phyloP scores from a whole-genome alignment of 1,140 invertebrate species.

The Luehdorfia chinensis region DNA sequence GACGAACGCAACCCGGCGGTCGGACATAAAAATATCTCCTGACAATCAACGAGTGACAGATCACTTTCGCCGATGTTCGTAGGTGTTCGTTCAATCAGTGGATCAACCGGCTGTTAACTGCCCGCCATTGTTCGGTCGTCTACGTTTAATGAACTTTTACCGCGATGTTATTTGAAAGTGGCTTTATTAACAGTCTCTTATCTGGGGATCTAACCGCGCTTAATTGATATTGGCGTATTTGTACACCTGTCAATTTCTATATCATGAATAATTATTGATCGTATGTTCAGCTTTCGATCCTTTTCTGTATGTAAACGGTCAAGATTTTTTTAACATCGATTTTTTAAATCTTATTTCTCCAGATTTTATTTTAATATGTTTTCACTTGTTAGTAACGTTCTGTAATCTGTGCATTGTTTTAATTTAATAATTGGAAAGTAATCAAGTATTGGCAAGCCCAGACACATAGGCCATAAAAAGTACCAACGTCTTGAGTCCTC shows the following conservation, averaged over 20 bases:
- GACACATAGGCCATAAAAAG: too few species aligned
- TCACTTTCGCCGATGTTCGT: slow-evolving; percentile 41
- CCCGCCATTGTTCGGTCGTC: slow-evolving; percentile 36
- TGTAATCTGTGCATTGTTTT: too few species aligned
- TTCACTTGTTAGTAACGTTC: too few species aligned
- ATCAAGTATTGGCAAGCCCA: too few species aligned
- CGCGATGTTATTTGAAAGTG: slow-evolving; percentile 7
- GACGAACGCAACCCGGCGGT: slow-evolving; percentile 35
- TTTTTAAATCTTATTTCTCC: too few species aligned
- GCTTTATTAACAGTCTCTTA: slow-evolving; percentile 3
- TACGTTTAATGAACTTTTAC: slow-evolving; percentile 38
- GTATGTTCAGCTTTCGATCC: background rate
- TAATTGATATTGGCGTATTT: slow-evolving; percentile 7
- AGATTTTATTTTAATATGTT: too few species aligned
- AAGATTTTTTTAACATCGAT: slow-evolving; percentile 6
- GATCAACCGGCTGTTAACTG: slow-evolving; percentile 32
- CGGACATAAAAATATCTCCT: slow-evolving; percentile 38
- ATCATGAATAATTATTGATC: slow-evolving; percentile 1
- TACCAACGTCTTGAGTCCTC: too few species aligned
- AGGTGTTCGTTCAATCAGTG: slow-evolving; percentile 41
- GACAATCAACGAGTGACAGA: slow-evolving; percentile 29
- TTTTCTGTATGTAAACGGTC: slow-evolving; percentile 1
- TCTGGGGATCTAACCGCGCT: background rate
- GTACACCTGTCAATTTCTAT: background rate
- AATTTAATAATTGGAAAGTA: too few species aligned